Evolutionary conservation across 2,888 invertebrate genomes (phyloP), one percentile per base, ranked within the genome.

Genomic region (Drosophila maculinotata): DNA sequence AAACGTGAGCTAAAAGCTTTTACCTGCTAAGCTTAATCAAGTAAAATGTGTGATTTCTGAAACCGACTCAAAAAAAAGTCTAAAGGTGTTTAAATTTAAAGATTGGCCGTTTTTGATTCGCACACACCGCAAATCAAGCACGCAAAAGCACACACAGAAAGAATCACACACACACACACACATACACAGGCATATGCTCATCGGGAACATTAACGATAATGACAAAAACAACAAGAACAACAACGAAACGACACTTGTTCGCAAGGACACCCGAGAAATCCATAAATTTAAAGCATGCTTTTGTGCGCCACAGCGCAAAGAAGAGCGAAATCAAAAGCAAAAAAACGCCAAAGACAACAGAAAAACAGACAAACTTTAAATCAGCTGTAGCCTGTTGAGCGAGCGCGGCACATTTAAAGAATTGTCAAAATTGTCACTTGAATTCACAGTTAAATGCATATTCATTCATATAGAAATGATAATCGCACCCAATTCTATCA

Each of bases 241-340:
- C 44, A 64, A 47, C 51, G 35, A 42, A 56, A 68, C 85, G 67
- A 70, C 79, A 82, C 77, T 87, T 76, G 75, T 76, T 73, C 42
- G 69, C 86, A 84, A 84, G 84, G 88, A 85, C 84, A 84, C 41
- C 69, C 33, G 57, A 85, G 77, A 85, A 84, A 84, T 84, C 84
- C 79, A 84, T 84, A 84, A 84, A 84, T 78, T 79, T 82, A 76
- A 85, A 85, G 83, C 65, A 69, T 64, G 52, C 69, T 64, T 65
- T 75, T 82, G 57, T 71, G 79, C 71, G 71, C 65, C 62, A 26
- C 28, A 47, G 48, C 31, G 26, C 15, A 48, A 42, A 12, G 38
- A 36, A 48, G 15, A 26, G 20, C 28, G n/a, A n/a, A 28, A 69
- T 48, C 8, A 44, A 42, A 7, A 69, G 44, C 25, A 17, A 2